Percentiles rank a stretch among this genome's conserved stretches.
Conservation (phyloP, 2,888 invertebrate species). For the Phorcus lineatus region DNA sequence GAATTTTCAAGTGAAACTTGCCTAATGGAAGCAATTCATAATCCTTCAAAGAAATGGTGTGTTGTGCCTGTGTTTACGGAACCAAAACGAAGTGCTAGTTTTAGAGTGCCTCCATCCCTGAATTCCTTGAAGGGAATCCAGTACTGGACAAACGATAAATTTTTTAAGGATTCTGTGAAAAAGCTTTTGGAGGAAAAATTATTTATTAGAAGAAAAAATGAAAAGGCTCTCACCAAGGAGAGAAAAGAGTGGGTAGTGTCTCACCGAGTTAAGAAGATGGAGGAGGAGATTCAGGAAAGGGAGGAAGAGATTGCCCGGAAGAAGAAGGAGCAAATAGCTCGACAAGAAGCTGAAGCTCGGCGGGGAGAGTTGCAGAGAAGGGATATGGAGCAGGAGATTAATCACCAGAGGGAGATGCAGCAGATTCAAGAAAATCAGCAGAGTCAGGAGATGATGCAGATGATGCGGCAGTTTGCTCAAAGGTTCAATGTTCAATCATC, state of each 20-base stretch:
- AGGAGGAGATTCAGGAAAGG: not conserved
- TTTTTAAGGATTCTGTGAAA: slow-evolving; percentile 51
- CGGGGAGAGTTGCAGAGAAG: not conserved
- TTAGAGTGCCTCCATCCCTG: slow-evolving; percentile 56
- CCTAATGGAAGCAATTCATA: slow-evolving; percentile 61
- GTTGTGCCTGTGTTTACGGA: slow-evolving; percentile 64
- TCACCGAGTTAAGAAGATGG: slow-evolving; percentile 26
- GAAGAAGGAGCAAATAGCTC: not conserved
- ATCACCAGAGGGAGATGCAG: not conserved
- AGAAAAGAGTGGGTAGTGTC: slow-evolving; percentile 18
- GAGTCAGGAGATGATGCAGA: not conserved
- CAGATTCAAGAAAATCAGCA: not conserved
- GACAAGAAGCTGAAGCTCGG: not conserved
- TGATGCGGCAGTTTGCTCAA: not conserved
- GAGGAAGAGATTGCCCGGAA: not conserved
- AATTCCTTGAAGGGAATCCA: slow-evolving; percentile 62
- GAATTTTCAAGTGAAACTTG: slow-evolving; percentile 60
- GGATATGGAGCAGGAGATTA: not conserved
- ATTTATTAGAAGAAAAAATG: slow-evolving; percentile 31
- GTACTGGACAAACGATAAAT: slow-evolving; percentile 56
- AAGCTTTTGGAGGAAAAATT: slow-evolving; percentile 55
- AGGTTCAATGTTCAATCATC: not conserved
- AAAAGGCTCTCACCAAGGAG: slow-evolving; percentile 22
- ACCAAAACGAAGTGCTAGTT: slow-evolving; percentile 41
- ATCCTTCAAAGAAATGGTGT: slow-evolving; percentile 60